A percentile compares a stretch with the other conserved stretches of the same genome.
phyloP scores from a whole-genome alignment of 2,888 invertebrate genomes.

The Hydrotaea diabolus region DNA sequence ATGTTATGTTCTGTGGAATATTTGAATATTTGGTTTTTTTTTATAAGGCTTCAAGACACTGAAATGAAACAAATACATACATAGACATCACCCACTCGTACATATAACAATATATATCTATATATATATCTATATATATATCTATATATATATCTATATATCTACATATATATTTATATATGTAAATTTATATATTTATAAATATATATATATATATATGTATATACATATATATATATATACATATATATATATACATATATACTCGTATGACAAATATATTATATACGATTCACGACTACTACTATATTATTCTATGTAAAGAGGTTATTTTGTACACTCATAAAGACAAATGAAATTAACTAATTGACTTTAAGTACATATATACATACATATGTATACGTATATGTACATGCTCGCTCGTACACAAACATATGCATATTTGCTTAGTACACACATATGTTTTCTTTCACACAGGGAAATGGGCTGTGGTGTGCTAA shows the following conservation, averaged over 20 bases:
- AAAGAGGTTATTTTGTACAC: constrained; percentile 27
- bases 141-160: constrained; percentile 10
- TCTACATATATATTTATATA: too few relatives aligned
- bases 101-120: constrained; percentile 27
- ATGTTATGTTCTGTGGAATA: constrained; percentile 37
- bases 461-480: too few relatives aligned
- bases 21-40: constrained; percentile 16
- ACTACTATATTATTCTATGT: constrained; percentile 23
- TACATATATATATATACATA: constrained; percentile 30
- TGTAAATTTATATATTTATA: neutral
- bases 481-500: too few relatives aligned
- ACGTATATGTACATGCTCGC: too few relatives aligned
- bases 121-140: constrained; percentile 22
- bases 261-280: neutral
- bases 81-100: neutral
- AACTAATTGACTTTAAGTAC: constrained; percentile 44
- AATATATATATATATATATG: neutral
- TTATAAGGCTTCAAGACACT: constrained; percentile 35
- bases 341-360: constrained; percentile 7
- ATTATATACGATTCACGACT: constrained; percentile 11
- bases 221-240: constrained; percentile 11
- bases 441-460: too few relatives aligned
- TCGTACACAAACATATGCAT: too few relatives aligned
- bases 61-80: constrained; percentile 23
- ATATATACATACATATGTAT: neutral